phyloP scores from a whole-genome alignment of 2,797 vertebrate genomes.

The Enoplosus armatus region DNA sequence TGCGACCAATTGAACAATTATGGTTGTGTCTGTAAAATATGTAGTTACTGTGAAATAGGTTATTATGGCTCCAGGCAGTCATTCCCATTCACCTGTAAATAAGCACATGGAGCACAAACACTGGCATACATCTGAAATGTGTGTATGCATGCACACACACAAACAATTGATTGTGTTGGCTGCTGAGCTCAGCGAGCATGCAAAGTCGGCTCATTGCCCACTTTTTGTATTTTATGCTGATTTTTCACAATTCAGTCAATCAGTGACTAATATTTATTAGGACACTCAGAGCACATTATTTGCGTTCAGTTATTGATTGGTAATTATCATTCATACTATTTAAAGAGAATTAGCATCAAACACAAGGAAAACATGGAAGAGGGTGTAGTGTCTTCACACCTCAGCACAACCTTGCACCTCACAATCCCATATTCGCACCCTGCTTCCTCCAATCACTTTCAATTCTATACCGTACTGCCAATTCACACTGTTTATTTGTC shows the following conservation, averaged over 20 bases:
- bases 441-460: neutral
- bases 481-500: neutral
- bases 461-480: neutral
- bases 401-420: neutral
- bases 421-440: neutral
- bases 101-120: neutral
- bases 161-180: conserved; percentile 10
- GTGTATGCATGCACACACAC: neutral
- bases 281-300: conserved; percentile 3
- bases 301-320: conserved; percentile 34
- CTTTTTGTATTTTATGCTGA: conserved; percentile 18
- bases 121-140: neutral
- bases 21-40: conserved; percentile 16
- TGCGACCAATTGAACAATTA: conserved; percentile 41
- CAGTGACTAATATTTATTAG: neutral
- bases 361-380: neutral
- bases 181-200: conserved; percentile 38
- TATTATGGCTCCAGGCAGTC: conserved; percentile 13
- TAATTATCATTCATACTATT: conserved; percentile 14
- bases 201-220: conserved; percentile 1
- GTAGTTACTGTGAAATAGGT: conserved; percentile 24
- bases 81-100: neutral
- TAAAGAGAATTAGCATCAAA: conserved; percentile 15
- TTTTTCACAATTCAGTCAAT: conserved; percentile 39
- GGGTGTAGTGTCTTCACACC: neutral